Evolutionary conservation across 2,797 vertebrate genomes (phyloP).

Genomic region (Arrhamphus sclerolepis): DNA sequence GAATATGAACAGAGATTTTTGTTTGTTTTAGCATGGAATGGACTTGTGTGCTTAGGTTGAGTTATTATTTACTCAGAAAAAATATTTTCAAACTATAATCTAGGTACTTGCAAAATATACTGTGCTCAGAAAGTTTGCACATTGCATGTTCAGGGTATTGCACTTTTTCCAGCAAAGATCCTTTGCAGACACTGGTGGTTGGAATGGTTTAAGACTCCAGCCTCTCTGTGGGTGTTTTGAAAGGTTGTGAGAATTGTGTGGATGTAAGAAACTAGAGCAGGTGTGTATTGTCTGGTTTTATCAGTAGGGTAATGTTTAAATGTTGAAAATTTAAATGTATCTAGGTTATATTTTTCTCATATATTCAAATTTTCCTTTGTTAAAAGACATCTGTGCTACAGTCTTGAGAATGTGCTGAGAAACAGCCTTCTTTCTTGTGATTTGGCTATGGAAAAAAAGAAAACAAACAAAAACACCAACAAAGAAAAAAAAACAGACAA

Average conservation of each 20-base stretch:
- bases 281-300: no score
- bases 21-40: no score
- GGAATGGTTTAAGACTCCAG: background rate
- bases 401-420: background rate
- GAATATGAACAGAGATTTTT: no score
- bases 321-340: background rate
- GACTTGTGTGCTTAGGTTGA: no score
- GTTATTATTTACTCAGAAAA: no score
- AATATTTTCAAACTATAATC: no score
- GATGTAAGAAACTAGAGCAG: background rate
- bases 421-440: background rate
- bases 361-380: background rate
- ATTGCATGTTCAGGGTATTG: no score
- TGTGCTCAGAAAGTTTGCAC: no score
- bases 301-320: background rate
- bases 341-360: background rate
- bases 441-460: background rate
- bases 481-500: no score
- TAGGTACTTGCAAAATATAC: no score
- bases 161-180: background rate
- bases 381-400: background rate
- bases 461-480: no score
- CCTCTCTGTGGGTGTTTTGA: background rate
- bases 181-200: background rate
- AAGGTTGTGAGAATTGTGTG: background rate